Evolutionary conservation across 2,888 invertebrate genomes (phyloP), one percentile per base, ranked within the genome.

Genomic region (Eupsilia transversa): DNA sequence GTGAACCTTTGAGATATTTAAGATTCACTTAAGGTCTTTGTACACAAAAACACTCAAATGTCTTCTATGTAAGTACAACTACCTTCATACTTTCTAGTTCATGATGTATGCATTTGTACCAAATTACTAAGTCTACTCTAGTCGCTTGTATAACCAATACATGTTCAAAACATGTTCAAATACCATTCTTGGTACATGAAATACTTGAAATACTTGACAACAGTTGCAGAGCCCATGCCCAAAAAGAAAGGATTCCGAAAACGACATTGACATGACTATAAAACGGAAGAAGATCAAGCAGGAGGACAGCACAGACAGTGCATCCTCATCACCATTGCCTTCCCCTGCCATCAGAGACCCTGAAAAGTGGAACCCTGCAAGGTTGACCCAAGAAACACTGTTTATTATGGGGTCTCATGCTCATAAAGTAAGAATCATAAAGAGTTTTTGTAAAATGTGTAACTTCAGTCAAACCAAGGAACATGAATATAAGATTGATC

Each of bases 371-470:
- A 97, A 98, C 89, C 97, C 98, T 0, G 97, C 97, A 0, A 94
- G 98, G 84, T 96, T 98, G 43, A 97, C 96, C n/a, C 94, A 97
- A 69, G 97, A 97, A n/a, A 98, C 98, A 0, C 91, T 97, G 65
- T 98, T 98, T 91, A 98, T 98, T 65, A 98, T 98, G 98, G 98
- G 98, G 41, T 97, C 98, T 77, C 97, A 97, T 92, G 97, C 97
- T 57, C 97, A 97, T 90, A 97, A 97, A 93, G 96, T 96, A 90
- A 41, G 65, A 52, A n/a, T n/a, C 4, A 12, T n/a, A n/a, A 9
- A 52, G 12, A 9, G 23, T 46, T 46, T 46, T 20, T 46, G 43
- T 43, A 46, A 49, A 49, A 23, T 49, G 43, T 20, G 46, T 46
- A 6, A 46, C 20, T 46, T 46, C 20, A 46, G 20, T 20, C 20